Base-by-base conservation (phyloP, 2,888 invertebrate species). In the Pycnomerus fuliginosus region DNA sequence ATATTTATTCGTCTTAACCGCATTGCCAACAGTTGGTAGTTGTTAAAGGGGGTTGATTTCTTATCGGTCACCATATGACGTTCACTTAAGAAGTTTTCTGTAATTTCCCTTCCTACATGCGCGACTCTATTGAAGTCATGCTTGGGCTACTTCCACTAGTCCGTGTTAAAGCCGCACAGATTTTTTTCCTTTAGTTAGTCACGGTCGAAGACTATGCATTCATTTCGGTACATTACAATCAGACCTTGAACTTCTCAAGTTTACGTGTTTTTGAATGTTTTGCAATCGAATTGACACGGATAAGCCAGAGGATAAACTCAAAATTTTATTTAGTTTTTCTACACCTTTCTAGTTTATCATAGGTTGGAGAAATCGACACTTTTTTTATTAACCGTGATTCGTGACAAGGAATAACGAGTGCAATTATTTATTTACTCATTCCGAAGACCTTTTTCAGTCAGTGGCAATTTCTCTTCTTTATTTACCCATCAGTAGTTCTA, bases 121-220 rank as follows among this genome's bases (percentile, higher is more conserved):
- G 20, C 15, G 29, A 27, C 20, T 3, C 13, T 16, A 13, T 23
- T 11, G 8, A 40, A 44, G 42, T 53, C 45, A 53, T 37, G 53
- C 35, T 49, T 44, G 43, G 48, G 40, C 44, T 49, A 36, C 31
- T 40, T 36, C 27, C 48, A 47, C 44, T 46, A 52, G 38, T 42
- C 44, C 44, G 48, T 51, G 39, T 42, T 42, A 42, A 44, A 46
- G 46, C 43, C 42, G 48, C 50, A 25, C 40, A 43, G 53, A 49
- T 51, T 55, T 49, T 53, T 54, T 46, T 45, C 44, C 44, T 40
- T 42, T 37, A 48, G 32, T 54, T 52, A 54, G 54, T 54, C 48
- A 54, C 44, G 54, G 36, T 52, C 36, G 38, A 48, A 22, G 43
- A 38, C n/a, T 30, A 33, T 39, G 40, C 45, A 49, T 45, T 52